Base-by-base conservation (phyloP, 2,113 vertebrate species). In the Zapornia atra region DNA sequence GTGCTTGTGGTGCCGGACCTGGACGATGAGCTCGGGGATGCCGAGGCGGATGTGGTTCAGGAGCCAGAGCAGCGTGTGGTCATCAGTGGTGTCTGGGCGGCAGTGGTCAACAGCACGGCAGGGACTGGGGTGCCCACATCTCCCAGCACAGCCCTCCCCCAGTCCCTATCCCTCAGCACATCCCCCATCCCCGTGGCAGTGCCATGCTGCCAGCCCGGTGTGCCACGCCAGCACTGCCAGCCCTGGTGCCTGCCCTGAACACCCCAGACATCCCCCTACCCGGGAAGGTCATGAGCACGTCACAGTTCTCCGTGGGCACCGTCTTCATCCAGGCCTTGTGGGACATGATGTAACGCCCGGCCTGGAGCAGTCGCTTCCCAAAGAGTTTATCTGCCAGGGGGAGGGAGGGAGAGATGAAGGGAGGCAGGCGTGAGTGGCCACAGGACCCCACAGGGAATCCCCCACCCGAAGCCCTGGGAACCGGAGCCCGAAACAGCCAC, bases 301-400 rank as follows among this genome's bases (percentile, higher is more conserved):
- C 99, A 88, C 99, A 99, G 98, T 99, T 99, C 97, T 99, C 99
- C 1, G 99, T 99, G 96, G 99, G 99, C 96, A 99, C 99, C 1
- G 99, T 99, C 97, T 99, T 99, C 99, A 99, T 99, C 99, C 99
- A 99, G 33, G 99, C 99, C 94, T 99, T 99, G 97, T 99, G 99
- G 95, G 99, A 99, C 98, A 99, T 99, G 98, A 99, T 98, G 98
- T 99, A 99, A 77, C 99, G 99, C 56, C 99, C 99, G 3, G 99
- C 99, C 96, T 99, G 99, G 82, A 99, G 98, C 89, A 99, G 98
- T 71, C 99, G 97, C 98, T 99, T 99, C 88, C 99, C 99, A 25
- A 99, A 99, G 69, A 99, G 98, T 96, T 99, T 99, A 97, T 99
- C 99, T 99, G 98, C 29, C 13, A 1, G 25, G 14, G 10, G 73